Evolutionary conservation across 1,140 invertebrate genomes (phyloP), one percentile per base, ranked within the genome.

Genomic region (Conus betulinus): DNA sequence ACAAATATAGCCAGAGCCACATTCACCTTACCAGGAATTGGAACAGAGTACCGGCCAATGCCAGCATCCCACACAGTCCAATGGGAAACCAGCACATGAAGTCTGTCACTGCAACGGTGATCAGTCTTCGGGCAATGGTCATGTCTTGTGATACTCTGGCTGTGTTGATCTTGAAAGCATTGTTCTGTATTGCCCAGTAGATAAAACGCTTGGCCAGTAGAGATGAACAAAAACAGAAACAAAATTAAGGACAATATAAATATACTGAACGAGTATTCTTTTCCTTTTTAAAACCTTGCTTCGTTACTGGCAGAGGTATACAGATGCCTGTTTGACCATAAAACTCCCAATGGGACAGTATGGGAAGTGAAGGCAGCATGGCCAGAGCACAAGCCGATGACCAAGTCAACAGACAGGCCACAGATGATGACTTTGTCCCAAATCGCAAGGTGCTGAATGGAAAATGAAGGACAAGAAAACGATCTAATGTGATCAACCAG

Each of bases 401-500:
- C 76, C 76, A 79, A 11, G 76, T 25, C 11, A 51, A 1, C 39
- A 17, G 0, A 51, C 76, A 79, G 39, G 39, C 76, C 39, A 51
- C 39, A 8, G 25, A 0, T 13, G 76, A n/a, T 15, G 76, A 79
- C 25, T 11, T 13, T 25, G 8, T 51, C 11, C 27, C 27, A 25
- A 79, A 79, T 15, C 17, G 76, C 8, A 79, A 27, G 6, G 23
- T 23, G 76, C 76, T 79, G 76, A 79, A 79, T 23, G 76, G 76
- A 79, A 79, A 85, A 25, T 57, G 60, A 25, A 94, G 85, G 8
- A 85, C 87, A 11, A 94, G 52, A 76, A 91, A 90, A 23, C 93
- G 83, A 71, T 94, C 93, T 10, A 93, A 20, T 6, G 93, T 92
- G 76, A 93, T 93, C 7, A 93, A 76, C n/a, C 89, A 88, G 23